Base-by-base conservation (phyloP, 2,888 invertebrate genomes). In the Tenthredo distinguenda region DNA sequence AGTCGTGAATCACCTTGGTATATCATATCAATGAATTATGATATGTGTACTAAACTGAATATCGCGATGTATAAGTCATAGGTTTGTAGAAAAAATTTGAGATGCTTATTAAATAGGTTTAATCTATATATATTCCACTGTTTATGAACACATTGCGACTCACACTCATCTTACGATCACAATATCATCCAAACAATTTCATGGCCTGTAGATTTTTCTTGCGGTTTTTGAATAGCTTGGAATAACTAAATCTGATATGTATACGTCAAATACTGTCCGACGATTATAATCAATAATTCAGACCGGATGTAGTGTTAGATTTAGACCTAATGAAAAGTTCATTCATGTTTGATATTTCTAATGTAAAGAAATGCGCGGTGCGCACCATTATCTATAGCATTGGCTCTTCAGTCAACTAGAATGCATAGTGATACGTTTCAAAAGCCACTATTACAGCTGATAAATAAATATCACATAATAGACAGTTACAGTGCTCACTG, bases 1-100 rank as follows among this genome's bases (percentile, higher is more conserved):
- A n/a, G n/a, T 55, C n/a, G 55, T 55, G 55, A 55, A 55, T 55
- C 55, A 55, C n/a, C 55, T 55, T 55, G 55, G 7, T n/a, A n/a
- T 55, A n/a, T 55, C n/a, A 55, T 55, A 55, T 55, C 55, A 55
- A 55, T 55, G n/a, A 55, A 55, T 55, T 55, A 55, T 55, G 55
- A 55, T 55, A n/a, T n/a, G n/a, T 55, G n/a, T 55, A 55, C n/a
- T 55, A 55, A 55, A 55, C 55, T 18, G 55, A 55, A 55, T 55
- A n/a, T 55, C 55, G 55, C 55, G 55, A 55, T 55, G n/a, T 55
- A 55, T n/a, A 55, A 55, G n/a, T 55, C 55, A 55, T n/a, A 55
- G n/a, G 55, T 55, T 55, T 55, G 55, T 55, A 55, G 55, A 55
- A 55, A 55, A 55, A 55, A 55, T 55, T 55, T n/a, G 55, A 55